Evolutionary conservation across 2,888 invertebrate species (phyloP), one percentile per base, ranked within the genome.

Genomic region (Euphydryas editha): DNA sequence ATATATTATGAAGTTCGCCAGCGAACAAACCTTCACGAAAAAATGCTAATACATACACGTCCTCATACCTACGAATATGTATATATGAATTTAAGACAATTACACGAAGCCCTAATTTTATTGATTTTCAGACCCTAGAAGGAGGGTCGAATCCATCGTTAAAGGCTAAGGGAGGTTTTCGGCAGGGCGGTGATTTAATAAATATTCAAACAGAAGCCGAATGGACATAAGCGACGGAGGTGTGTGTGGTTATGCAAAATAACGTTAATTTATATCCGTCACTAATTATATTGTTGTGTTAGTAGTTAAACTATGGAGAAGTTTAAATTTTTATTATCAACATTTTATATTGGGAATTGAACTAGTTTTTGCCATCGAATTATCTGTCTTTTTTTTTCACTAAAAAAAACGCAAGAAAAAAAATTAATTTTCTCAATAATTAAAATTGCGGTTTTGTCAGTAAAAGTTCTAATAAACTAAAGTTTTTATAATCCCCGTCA

Each of bases 191-290:
- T 81, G 81, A 83, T 87, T 85, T 85, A 85, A 88, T 88, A 88
- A 89, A 88, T 89, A 89, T 89, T 89, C 86, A 88, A 86, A 88
- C 85, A 84, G 81, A 83, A 79, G 81, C 75, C 80, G 81, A 76
- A 79, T 78, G 79, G 80, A 77, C 76, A 75, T 72, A 75, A 79
- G 81, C 76, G 77, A 73, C 75, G 78, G 78, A 71, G 69, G 72
- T 75, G 77, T 59, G 30, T 18, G 30, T 59, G 24, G 36, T 59
- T 75, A 62, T 76, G 37, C 18, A 36, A 39, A 47, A 59, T 51
- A 75, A 72, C 73, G 47, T 17, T 62, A 65, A 67, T 67, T 67
- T 60, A 67, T 59, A 64, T 59, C 62, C 56, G 59, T 59, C 13
- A 11, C 20, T 5, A 20, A 20, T 13, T 51, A 7, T 30, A 30